A percentile compares a stretch with the other conserved stretches of the same genome.
Evolutionary conservation across 2,888 invertebrate genomes (phyloP).

Genomic region (Aethes cnicana): DNA sequence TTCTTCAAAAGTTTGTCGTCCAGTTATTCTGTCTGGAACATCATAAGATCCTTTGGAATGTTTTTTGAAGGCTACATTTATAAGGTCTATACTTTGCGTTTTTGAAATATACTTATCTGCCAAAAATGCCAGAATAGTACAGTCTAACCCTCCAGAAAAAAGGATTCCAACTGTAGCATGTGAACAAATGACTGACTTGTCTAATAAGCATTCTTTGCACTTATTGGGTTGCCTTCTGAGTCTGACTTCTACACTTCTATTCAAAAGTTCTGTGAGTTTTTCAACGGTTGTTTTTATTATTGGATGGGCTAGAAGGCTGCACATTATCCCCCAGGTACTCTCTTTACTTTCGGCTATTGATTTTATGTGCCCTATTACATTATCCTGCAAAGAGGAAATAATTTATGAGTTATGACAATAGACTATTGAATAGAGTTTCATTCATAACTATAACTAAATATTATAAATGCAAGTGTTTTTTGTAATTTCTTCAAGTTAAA

Average conservation of each 20-base stretch:
- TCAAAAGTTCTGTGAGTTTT: constrained; percentile 75
- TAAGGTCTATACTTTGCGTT: constrained; percentile 90
- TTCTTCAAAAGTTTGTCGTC: constrained; percentile 86
- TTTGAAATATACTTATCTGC: constrained; percentile 86
- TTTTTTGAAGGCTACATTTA: constrained; percentile 96
- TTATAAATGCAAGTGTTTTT: no score
- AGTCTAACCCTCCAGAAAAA: constrained; percentile 98
- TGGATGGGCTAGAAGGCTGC: constrained; percentile 59
- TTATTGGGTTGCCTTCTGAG: constrained; percentile 83
- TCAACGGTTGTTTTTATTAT: constrained; percentile 64
- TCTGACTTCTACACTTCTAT: constrained; percentile 83
- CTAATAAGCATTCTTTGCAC: constrained; percentile 83
- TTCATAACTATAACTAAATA: no score
- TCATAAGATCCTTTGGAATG: constrained; percentile 72
- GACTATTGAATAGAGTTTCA: no score
- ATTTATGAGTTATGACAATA: no score
- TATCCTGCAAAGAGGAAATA: constrained; percentile 53
- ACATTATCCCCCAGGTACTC: constrained; percentile 59
- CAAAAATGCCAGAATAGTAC: constrained; percentile 92
- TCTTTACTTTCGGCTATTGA: constrained; percentile 41
- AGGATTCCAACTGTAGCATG: constrained; percentile 90
- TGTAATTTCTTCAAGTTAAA: no score
- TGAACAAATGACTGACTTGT: constrained; percentile 54
- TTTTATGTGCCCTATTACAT: constrained; percentile 52
- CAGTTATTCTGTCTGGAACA: constrained; percentile 93